Conservation (phyloP, 2,797 vertebrate genomes). For the Sebastes steindachneri region DNA sequence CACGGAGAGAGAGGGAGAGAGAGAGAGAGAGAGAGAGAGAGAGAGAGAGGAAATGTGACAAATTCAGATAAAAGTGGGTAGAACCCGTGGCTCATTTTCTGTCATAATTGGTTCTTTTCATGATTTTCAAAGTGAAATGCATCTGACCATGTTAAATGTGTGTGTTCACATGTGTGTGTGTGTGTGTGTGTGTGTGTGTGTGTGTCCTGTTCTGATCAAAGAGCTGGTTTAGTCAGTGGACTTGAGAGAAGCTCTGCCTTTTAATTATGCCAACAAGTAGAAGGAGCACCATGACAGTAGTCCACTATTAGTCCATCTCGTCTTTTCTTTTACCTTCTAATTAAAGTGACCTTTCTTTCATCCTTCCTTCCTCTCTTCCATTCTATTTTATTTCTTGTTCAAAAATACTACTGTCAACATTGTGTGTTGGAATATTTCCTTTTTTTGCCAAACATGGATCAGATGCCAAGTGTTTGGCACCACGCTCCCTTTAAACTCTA, state of each 20-base stretch:
- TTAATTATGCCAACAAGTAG: conserved; percentile 36
- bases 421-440: neutral
- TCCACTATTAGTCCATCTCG: neutral
- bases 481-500: conserved; percentile 28
- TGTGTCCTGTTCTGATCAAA: conserved; percentile 56
- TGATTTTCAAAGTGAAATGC: conserved; percentile 52
- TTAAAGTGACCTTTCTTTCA: neutral
- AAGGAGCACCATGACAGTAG: conserved; percentile 20
- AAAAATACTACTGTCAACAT: neutral
- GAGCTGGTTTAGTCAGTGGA: conserved; percentile 39
- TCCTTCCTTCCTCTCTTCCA: neutral
- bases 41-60: conserved; percentile 6
- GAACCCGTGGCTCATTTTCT: conserved; percentile 58
- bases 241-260: conserved; percentile 34
- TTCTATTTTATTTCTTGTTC: neutral
- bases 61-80: conserved; percentile 34
- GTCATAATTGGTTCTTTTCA: conserved; percentile 60
- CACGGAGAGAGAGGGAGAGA: neutral
- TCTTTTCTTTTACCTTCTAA: conserved; percentile 18
- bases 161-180: neutral
- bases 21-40: no score
- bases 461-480: neutral
- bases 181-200: conserved; percentile 3
- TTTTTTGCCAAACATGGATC: conserved; percentile 12
- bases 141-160: conserved; percentile 53